phyloP scores from a whole-genome alignment of 2,797 vertebrate species.

The Nasua narica region DNA sequence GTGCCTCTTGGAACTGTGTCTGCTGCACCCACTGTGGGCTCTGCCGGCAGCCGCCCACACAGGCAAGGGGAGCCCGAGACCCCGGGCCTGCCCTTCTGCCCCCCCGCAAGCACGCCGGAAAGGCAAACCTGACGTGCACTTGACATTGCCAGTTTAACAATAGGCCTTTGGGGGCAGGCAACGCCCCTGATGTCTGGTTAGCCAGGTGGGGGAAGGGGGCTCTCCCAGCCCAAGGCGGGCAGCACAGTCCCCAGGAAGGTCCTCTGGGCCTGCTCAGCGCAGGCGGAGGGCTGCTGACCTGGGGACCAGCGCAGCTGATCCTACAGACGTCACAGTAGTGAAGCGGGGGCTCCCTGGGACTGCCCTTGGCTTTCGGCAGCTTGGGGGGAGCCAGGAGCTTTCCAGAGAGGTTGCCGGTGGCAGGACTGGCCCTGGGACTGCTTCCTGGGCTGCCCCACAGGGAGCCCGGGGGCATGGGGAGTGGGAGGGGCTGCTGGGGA shows the following conservation, averaged over 20 bases:
- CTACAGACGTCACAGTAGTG: slow-evolving; percentile 93
- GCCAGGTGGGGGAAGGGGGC: not conserved
- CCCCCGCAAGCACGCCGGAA: not conserved
- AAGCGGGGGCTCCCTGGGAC: slow-evolving; percentile 86
- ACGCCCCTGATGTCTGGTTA: not conserved
- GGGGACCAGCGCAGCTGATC: slow-evolving; percentile 91
- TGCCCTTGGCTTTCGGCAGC: slow-evolving; percentile 84
- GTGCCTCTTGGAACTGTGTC: not conserved
- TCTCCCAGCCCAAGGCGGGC: not conserved
- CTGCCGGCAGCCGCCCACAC: not conserved
- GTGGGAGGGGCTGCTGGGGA: slow-evolving; percentile 53
- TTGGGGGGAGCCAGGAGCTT: slow-evolving; percentile 84
- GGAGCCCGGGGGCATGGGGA: slow-evolving; percentile 78
- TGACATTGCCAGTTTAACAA: not conserved
- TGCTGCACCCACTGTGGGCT: rapidly evolving
- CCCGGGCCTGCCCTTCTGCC: not conserved
- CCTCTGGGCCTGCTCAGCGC: not conserved
- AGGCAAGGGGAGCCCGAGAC: not conserved
- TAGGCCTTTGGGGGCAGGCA: not conserved
- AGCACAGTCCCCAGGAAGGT: not conserved
- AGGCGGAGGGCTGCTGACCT: slow-evolving; percentile 79
- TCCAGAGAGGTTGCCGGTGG: slow-evolving; percentile 80
- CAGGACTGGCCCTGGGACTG: slow-evolving; percentile 75
- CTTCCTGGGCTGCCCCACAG: slow-evolving; percentile 83
- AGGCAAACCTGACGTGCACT: not conserved